These are phyloP conservation scores for Chaetogeoica ovagalla DNA, from an alignment of 2,888 invertebrate species.

Conservation along the genomic window DNA sequence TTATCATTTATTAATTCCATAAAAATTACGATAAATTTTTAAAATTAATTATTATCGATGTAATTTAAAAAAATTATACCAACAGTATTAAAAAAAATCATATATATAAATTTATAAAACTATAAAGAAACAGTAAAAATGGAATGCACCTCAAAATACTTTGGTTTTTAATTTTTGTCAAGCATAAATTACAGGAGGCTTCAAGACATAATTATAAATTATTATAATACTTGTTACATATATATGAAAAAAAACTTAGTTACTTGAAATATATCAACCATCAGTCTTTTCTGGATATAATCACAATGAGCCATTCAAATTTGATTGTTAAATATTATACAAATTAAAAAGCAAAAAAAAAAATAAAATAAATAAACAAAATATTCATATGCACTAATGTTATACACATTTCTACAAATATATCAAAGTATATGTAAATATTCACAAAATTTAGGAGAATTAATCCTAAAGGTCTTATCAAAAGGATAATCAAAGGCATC, in stretches of 20 bases:
- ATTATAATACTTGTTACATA: not conserved
- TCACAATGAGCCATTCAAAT: conserved; percentile 33
- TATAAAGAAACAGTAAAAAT: conserved; percentile 24
- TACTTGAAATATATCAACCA: conserved; percentile 33
- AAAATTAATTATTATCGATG: not conserved
- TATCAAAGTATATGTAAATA: too few relatives aligned
- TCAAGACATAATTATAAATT: not conserved
- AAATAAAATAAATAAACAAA: conserved; percentile 3
- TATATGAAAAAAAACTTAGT: conserved; percentile 3
- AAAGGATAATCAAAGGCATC: too few relatives aligned
- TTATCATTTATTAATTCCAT: conserved; percentile 3
- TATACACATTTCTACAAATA: too few relatives aligned
- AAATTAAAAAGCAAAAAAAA: too few relatives aligned
- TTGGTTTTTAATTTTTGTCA: conserved; percentile 20
- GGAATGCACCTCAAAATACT: conserved; percentile 16
- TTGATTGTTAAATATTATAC: conserved; percentile 23
- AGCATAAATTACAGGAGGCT: not conserved
- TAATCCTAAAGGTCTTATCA: not conserved
- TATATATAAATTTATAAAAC: too few relatives aligned
- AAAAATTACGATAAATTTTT: not conserved
- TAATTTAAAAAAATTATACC: not conserved
- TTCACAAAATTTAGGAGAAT: not conserved
- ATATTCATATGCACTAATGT: too few relatives aligned
- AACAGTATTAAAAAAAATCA: too few relatives aligned
- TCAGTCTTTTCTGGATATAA: conserved; percentile 43